These are phyloP conservation scores for Leucosticte australis DNA, from an alignment of 2,113 vertebrate genomes.

Conservation along the genomic window DNA sequence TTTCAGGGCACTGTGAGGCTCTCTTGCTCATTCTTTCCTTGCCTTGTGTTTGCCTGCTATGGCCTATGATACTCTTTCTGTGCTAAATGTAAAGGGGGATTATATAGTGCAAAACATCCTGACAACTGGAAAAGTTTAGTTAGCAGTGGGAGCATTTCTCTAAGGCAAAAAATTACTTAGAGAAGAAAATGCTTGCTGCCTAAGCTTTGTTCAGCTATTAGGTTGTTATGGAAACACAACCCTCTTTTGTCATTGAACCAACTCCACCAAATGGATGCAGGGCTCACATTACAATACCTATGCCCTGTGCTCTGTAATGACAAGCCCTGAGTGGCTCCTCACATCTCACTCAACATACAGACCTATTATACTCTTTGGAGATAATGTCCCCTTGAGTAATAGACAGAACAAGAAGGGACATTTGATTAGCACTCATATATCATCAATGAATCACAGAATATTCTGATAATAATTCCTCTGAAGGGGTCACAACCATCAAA, in stretches of 20 bases:
- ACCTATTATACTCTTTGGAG: not conserved
- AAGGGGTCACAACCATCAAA: not conserved
- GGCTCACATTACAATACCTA: accelerated
- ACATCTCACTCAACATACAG: not conserved
- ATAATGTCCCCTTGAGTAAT: not conserved
- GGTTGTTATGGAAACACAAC: slow-evolving; percentile 17
- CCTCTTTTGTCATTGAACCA: not conserved
- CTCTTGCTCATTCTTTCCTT: not conserved
- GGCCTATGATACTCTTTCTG: not conserved
- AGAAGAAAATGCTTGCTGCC: not conserved
- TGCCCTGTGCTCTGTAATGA: not conserved
- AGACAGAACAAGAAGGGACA: not conserved
- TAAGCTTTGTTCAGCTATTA: not conserved
- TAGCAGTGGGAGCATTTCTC: not conserved
- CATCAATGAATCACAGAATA: not conserved
- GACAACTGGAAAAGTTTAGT: not conserved
- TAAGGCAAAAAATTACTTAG: not conserved
- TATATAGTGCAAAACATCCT: not conserved
- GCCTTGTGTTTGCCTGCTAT: too few species aligned
- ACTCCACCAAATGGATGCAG: not conserved
- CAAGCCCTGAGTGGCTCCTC: not conserved
- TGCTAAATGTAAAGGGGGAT: not conserved
- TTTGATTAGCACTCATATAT: not conserved
- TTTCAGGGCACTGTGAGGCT: not conserved
- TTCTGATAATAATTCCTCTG: not conserved